Percentiles rank a stretch among this genome's conserved stretches.
These are phyloP conservation scores for Clarias magur DNA, from an alignment of 2,113 vertebrate genomes.

Conservation along the genomic window DNA sequence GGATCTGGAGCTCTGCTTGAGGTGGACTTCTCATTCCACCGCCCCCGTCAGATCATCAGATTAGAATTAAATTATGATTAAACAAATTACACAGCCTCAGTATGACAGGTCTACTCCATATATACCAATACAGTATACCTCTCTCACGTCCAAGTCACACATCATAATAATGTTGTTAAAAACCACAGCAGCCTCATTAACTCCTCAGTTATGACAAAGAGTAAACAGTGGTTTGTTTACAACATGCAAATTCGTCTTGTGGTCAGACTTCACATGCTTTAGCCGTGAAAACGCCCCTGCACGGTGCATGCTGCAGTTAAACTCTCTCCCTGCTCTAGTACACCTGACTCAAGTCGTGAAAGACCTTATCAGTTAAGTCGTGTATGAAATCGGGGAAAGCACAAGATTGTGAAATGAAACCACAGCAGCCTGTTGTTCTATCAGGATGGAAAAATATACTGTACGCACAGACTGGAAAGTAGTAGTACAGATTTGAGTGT, in stretches of 20 bases:
- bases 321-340: background rate
- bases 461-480: background rate
- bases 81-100: background rate
- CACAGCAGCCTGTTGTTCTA: background rate
- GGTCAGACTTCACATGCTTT: background rate
- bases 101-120: background rate
- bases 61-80: background rate
- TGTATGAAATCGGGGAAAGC: slow-evolving; percentile 17
- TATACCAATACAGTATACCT: background rate
- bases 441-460: too few relatives aligned
- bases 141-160: background rate
- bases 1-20: background rate
- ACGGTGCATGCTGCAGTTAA: background rate
- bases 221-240: background rate
- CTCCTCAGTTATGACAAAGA: background rate
- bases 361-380: background rate
- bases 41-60: background rate
- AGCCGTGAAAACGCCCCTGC: too few relatives aligned
- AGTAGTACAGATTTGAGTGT: background rate
- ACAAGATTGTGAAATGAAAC: background rate
- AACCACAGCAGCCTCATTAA: background rate
- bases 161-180: background rate
- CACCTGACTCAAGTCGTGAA: background rate
- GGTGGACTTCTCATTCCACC: background rate
- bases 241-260: background rate